These are phyloP conservation scores for Pollimyrus isidori DNA, from an alignment of 2,113 vertebrate genomes.

Conservation along the genomic window DNA sequence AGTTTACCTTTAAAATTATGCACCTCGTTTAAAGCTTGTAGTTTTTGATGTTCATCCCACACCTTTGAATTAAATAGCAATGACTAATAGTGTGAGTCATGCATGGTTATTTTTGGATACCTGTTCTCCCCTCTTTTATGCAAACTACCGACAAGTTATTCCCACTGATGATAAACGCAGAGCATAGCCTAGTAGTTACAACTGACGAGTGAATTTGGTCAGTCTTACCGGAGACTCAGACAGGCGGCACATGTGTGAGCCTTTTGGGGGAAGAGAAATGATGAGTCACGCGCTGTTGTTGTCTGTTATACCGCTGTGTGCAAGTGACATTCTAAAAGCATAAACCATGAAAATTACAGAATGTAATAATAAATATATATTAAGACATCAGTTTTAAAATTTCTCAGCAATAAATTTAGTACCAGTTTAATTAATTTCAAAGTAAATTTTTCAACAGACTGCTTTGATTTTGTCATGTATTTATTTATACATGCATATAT, in stretches of 20 bases:
- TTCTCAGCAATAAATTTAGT: not conserved
- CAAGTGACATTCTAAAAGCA: not conserved
- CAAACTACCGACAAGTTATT: not conserved
- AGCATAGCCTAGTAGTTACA: not conserved
- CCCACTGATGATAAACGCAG: not conserved
- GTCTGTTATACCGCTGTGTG: not conserved
- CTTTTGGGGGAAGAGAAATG: not conserved
- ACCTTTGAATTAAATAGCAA: not conserved
- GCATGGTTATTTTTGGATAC: not conserved
- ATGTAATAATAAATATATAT: not conserved
- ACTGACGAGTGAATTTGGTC: not conserved
- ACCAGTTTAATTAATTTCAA: no score
- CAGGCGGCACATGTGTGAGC: not conserved
- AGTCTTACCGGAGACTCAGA: not conserved
- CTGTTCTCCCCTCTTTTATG: not conserved
- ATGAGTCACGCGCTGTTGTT: not conserved
- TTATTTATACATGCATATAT: not conserved
- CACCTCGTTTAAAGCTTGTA: not conserved
- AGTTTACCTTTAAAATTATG: not conserved
- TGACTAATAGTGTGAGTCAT: slow-evolving; percentile 11
- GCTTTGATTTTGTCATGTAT: no score
- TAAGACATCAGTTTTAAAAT: not conserved
- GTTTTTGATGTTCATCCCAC: not conserved
- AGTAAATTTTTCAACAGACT: no score
- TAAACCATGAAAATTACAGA: not conserved